phyloP scores from a whole-genome alignment of 1,140 invertebrate species.

The Drosophila jambulina region DNA sequence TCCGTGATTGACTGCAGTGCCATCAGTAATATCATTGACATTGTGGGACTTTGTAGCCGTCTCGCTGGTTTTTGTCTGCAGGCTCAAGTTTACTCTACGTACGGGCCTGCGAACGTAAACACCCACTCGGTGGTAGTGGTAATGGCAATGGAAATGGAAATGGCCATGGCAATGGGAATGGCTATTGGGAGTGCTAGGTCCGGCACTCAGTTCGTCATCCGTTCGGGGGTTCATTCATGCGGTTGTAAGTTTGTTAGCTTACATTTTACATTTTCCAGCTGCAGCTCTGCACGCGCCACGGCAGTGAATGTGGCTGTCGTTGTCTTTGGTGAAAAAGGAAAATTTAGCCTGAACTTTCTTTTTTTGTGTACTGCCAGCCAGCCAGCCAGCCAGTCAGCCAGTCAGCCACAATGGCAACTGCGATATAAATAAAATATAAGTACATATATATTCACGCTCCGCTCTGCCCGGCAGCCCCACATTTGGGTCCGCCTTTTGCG shows the following conservation, averaged over 20 bases:
- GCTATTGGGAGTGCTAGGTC: conserved; percentile 57
- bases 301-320: conserved; percentile 78
- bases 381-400: conserved; percentile 23
- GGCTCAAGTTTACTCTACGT: background rate
- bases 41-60: conserved; percentile 20
- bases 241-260: conserved; percentile 63
- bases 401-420: conserved; percentile 53
- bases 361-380: conserved; percentile 63
- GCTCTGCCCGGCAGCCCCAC: conserved; percentile 48
- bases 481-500: conserved; percentile 54
- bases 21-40: conserved; percentile 47
- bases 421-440: conserved; percentile 78
- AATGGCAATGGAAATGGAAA: conserved; percentile 43
- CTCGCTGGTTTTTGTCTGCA: conserved; percentile 25
- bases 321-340: conserved; percentile 74
- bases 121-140: conserved; percentile 61
- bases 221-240: conserved; percentile 69
- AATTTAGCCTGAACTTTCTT: conserved; percentile 79
- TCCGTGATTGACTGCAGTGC: conserved; percentile 28
- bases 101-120: conserved; percentile 27
- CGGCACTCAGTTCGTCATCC: conserved; percentile 60
- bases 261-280: conserved; percentile 77
- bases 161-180: conserved; percentile 48
- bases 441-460: conserved; percentile 27
- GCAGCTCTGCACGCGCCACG: conserved; percentile 37